Evolutionary conservation across 2,888 invertebrate genomes (phyloP), one percentile per base, ranked within the genome.

Genomic region (Timandra comae): DNA sequence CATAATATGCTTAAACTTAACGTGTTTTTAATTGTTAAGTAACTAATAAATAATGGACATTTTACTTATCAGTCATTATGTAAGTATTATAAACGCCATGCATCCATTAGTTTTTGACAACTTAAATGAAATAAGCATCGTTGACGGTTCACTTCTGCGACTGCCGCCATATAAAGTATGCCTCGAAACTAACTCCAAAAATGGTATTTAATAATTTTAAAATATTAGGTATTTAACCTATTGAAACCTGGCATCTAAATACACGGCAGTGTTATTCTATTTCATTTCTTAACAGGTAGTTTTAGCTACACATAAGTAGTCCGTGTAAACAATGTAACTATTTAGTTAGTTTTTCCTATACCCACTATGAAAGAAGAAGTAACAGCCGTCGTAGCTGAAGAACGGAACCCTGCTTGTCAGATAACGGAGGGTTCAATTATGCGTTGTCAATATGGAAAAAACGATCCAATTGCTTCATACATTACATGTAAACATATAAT

Each of bases 351-450:
- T 6, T 13, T 32, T 36, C 13, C 20, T 25, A 29, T 26, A 35
- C 23, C 9, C 11, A 24, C 24, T 24, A 24, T 7, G 24, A 9
- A 22, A 24, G 24, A 31, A 19, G 35, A 25, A 30, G 12, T 20
- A 28, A n/a, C 28, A 27, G 30, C 20, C 21, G 67, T 74, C 78
- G 79, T 70, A 79, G 81, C 82, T 80, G 84, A 84, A 60, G 80
- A 82, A 65, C 71, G 77, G 82, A 68, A 53, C 69, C 59, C 82
- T 85, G 84, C 84, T 64, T 76, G 61, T 81, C 82, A 79, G 84
- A 85, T 71, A 80, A 65, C 62, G 46, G 82, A 84, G 82, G 84
- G 79, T 53, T 29, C 16, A 27, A 12, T 28, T 33, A 24, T 29
- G 24, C 33, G 57, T 64, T 77, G 77, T 58, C 46, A 57, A 55